A percentile compares a stretch with the other conserved stretches of the same genome.
Conservation (phyloP, 2,113 vertebrate genomes). For the Corydoras sp. region DNA sequence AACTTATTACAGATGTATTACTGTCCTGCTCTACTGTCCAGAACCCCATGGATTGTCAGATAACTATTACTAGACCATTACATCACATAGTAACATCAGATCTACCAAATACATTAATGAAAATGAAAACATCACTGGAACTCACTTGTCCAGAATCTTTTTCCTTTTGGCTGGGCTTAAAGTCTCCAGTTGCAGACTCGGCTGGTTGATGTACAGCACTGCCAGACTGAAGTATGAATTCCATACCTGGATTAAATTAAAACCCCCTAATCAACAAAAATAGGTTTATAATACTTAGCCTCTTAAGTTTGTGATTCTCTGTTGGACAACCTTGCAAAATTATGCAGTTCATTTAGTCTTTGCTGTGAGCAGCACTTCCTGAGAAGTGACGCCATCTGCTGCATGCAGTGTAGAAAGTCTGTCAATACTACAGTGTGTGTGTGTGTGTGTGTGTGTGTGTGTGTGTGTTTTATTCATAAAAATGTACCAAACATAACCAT, state of each 20-base stretch:
- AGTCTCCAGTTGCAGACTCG: conserved; percentile 89
- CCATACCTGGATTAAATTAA: conserved; percentile 76
- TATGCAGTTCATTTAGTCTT: conserved; percentile 37
- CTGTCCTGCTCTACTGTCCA: too few species aligned
- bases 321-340: conserved; percentile 26
- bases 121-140: not conserved
- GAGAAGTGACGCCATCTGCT: conserved; percentile 33
- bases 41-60: too few species aligned
- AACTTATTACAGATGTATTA: too few species aligned
- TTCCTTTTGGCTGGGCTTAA: conserved; percentile 85
- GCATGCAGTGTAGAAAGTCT: conserved; percentile 14
- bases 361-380: conserved; percentile 19
- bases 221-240: conserved; percentile 97
- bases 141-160: conserved; percentile 95
- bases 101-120: too few species aligned
- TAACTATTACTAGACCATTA: too few species aligned
- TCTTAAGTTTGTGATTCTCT: not conserved
- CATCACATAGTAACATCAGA: too few species aligned
- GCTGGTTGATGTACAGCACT: conserved; percentile 96
- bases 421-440: conserved; percentile 16
- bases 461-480: not conserved
- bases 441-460: conserved; percentile 7
- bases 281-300: too few species aligned
- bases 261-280: conserved; percentile 1
- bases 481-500: too few species aligned